Percentiles rank a stretch among this genome's conserved stretches.
These are phyloP conservation scores for Caenorhabditis afra DNA, from an alignment of 2,888 invertebrate species.

Conservation along the genomic window DNA sequence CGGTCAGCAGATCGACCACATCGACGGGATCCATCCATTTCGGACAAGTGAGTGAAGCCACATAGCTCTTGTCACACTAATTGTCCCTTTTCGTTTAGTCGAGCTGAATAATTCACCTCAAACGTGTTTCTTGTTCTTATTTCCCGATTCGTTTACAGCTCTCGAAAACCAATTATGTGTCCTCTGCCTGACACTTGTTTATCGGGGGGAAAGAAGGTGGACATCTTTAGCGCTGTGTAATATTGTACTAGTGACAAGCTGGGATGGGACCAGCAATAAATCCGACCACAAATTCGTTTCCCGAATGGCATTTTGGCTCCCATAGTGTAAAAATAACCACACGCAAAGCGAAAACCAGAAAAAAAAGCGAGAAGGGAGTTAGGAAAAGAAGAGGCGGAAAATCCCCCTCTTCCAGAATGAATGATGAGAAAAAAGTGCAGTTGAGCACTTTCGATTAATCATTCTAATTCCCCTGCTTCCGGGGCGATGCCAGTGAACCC, in stretches of 20 bases:
- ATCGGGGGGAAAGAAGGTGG: constrained; percentile 28
- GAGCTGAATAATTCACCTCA: constrained; percentile 39
- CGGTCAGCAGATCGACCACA: constrained; percentile 46
- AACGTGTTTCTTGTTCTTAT: constrained; percentile 30
- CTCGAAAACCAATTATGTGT: not conserved
- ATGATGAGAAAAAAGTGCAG: constrained; percentile 49
- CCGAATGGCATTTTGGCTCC: constrained; percentile 12
- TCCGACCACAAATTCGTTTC: constrained; percentile 53
- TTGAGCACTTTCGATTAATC: constrained; percentile 34
- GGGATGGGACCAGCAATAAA: constrained; percentile 34
- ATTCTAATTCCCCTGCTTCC: constrained; percentile 36
- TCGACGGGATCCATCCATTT: constrained; percentile 50
- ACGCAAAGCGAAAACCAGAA: constrained; percentile 23
- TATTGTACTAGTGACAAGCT: constrained; percentile 49
- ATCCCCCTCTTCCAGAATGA: constrained; percentile 42
- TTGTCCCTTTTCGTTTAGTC: no score
- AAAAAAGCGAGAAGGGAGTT: constrained; percentile 18
- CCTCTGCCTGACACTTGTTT: constrained; percentile 29
- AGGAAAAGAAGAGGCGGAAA: not conserved
- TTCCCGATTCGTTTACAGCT: constrained; percentile 17
- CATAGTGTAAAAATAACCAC: constrained; percentile 42
- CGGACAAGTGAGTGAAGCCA: constrained; percentile 34
- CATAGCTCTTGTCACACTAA: not conserved
- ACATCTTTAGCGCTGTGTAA: constrained; percentile 34
- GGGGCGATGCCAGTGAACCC: constrained; percentile 4